Conservation (phyloP, 2,888 invertebrate genomes). For the Scaeva pyrastri region DNA sequence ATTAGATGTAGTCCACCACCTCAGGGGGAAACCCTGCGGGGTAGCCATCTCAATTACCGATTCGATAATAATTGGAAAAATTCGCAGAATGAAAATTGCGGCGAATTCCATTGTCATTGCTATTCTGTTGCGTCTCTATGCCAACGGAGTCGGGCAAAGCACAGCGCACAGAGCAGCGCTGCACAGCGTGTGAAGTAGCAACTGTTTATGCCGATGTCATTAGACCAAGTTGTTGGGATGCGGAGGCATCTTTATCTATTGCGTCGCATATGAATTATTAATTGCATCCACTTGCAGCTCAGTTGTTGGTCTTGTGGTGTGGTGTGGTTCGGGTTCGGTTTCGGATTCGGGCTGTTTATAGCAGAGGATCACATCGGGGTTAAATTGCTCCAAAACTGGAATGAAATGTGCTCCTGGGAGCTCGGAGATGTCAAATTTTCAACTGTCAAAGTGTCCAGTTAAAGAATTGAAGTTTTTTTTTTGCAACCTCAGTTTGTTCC, state of each 20-base stretch:
- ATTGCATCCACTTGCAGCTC: constrained; percentile 52
- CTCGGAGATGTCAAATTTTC: not conserved
- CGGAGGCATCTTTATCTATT: constrained; percentile 68
- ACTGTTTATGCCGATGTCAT: constrained; percentile 50
- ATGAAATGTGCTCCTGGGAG: not conserved
- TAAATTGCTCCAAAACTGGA: not conserved
- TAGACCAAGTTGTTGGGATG: constrained; percentile 52
- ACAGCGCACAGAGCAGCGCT: not conserved
- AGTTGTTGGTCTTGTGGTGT: not conserved
- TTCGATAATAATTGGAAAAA: constrained; percentile 76
- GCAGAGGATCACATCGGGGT: not conserved
- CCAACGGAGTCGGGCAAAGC: not conserved
- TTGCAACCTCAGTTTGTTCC: not conserved
- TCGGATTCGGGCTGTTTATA: too few relatives aligned
- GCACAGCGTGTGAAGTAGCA: constrained; percentile 69
- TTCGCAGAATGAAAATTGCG: constrained; percentile 76
- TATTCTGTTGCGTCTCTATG: constrained; percentile 15
- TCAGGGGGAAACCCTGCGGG: constrained; percentile 66
- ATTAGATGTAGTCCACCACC: constrained; percentile 74
- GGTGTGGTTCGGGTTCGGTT: not conserved
- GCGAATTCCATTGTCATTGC: constrained; percentile 73
- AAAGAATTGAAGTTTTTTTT: too few relatives aligned
- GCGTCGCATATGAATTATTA: constrained; percentile 68
- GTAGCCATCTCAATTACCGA: constrained; percentile 75
- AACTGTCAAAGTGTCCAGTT: not conserved